These are phyloP conservation scores for Nudaria mundana DNA, from an alignment of 2,888 invertebrate genomes.

Conservation along the genomic window DNA sequence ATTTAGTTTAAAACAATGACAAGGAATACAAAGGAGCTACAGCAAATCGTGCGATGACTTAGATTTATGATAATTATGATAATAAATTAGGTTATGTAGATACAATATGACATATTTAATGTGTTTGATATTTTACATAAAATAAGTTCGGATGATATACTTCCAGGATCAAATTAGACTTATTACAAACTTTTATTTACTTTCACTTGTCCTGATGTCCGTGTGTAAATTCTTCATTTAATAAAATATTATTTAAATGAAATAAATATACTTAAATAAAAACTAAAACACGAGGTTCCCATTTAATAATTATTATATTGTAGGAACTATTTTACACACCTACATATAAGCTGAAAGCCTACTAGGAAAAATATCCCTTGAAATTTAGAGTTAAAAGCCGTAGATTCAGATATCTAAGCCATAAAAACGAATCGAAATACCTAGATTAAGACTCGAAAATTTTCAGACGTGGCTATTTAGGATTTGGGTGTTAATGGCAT, in stretches of 20 bases:
- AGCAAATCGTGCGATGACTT: slow-evolving; percentile 43
- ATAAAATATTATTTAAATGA: no score
- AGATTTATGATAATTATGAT: slow-evolving; percentile 16
- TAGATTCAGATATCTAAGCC: slow-evolving; percentile 40
- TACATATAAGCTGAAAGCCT: no score
- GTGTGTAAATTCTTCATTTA: no score
- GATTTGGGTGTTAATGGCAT: no score
- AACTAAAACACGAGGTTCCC: no score
- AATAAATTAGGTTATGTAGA: slow-evolving; percentile 15
- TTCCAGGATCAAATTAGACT: no score
- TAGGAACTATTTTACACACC: no score
- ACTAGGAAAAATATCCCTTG: slow-evolving; percentile 29
- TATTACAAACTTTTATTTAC: no score
- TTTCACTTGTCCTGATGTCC: no score
- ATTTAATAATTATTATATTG: no score
- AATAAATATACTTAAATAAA: no score
- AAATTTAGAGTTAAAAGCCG: slow-evolving; percentile 36
- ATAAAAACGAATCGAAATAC: slow-evolving; percentile 42
- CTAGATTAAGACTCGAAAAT: slow-evolving; percentile 31
- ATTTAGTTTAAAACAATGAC: slow-evolving; percentile 6
- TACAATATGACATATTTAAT: slow-evolving; percentile 24
- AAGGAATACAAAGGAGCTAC: slow-evolving; percentile 21
- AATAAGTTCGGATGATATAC: slow-evolving; percentile 17
- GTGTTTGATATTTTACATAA: slow-evolving; percentile 35
- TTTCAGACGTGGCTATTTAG: slow-evolving; percentile 30